Percentiles rank a stretch among this genome's conserved stretches.
Evolutionary conservation across 2,113 vertebrate species (phyloP).

Genomic region (Rhinopomastus cyanomelas): DNA sequence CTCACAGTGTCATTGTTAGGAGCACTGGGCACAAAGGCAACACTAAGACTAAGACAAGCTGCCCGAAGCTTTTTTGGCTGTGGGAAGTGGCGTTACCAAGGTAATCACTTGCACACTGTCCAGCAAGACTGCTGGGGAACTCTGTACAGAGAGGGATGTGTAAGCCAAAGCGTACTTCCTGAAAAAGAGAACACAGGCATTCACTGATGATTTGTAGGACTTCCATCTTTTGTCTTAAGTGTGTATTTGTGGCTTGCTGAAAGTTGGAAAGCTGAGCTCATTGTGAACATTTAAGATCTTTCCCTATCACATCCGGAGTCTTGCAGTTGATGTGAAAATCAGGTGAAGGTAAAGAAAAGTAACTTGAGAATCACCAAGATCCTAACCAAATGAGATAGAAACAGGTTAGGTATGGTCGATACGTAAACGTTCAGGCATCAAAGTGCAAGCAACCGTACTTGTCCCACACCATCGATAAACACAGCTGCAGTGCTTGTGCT

Average conservation of each 20-base stretch:
- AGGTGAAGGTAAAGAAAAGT: constrained; percentile 64
- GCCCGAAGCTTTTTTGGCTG: constrained; percentile 17
- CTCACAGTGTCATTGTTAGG: constrained; percentile 9
- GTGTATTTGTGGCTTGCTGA: constrained; percentile 65
- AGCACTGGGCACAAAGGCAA: constrained; percentile 46
- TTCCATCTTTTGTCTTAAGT: constrained; percentile 79
- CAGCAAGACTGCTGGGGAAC: constrained; percentile 19
- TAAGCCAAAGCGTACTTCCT: constrained; percentile 65
- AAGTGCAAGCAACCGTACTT: neutral
- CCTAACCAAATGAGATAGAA: constrained; percentile 18
- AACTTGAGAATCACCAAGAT: constrained; percentile 34
- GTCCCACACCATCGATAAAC: neutral
- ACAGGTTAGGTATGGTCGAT: neutral
- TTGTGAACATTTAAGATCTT: constrained; percentile 66
- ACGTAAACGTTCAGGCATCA: neutral
- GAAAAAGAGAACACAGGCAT: constrained; percentile 58
- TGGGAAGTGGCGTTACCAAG: constrained; percentile 64
- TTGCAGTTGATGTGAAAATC: constrained; percentile 71
- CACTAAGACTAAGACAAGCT: constrained; percentile 34
- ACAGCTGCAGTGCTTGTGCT: neutral
- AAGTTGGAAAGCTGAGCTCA: constrained; percentile 66
- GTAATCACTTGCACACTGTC: constrained; percentile 57
- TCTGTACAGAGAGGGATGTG: constrained; percentile 27
- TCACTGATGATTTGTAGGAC: constrained; percentile 68
- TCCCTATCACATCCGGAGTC: constrained; percentile 73